Evolutionary conservation across 2,888 invertebrate species (phyloP).

Genomic region (Diplolepis rosae): DNA sequence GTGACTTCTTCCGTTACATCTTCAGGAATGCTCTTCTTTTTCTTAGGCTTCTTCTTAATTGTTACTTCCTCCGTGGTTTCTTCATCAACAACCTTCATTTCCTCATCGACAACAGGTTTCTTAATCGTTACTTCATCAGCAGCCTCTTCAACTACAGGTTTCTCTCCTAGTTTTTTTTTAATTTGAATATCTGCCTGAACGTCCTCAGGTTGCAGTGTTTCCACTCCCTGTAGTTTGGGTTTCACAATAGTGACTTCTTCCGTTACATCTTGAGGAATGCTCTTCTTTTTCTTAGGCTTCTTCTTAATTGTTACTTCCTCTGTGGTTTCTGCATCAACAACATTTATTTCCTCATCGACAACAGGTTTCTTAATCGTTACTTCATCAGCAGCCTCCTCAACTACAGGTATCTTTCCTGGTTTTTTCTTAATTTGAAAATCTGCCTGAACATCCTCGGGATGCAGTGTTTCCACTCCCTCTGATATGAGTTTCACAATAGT

Average conservation of each 20-base stretch:
- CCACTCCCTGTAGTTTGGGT: slow-evolving; percentile 65
- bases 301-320: slow-evolving; percentile 80
- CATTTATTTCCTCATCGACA: slow-evolving; percentile 49
- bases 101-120: slow-evolving; percentile 49
- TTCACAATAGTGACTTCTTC: slow-evolving; percentile 78
- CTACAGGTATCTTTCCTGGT: slow-evolving; percentile 56
- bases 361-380: slow-evolving; percentile 59
- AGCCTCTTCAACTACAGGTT: slow-evolving; percentile 60
- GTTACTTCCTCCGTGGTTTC: slow-evolving; percentile 57
- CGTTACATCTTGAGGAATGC: slow-evolving; percentile 79
- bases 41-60: slow-evolving; percentile 62
- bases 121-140: slow-evolving; percentile 54
- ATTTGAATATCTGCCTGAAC: slow-evolving; percentile 75
- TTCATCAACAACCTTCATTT: slow-evolving; percentile 55
- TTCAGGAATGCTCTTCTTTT: slow-evolving; percentile 58
- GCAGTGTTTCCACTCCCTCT: slow-evolving; percentile 35
- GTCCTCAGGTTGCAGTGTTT: slow-evolving; percentile 82
- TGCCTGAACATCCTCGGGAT: slow-evolving; percentile 54
- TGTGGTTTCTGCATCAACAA: slow-evolving; percentile 53
- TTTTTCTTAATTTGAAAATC: slow-evolving; percentile 59
- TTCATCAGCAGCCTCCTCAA: slow-evolving; percentile 58
- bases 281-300: slow-evolving; percentile 75
- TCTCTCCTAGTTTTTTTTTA: slow-evolving; percentile 71
- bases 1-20: slow-evolving; percentile 59
- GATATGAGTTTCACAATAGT: slow-evolving; percentile 71